Percentiles rank a stretch among this genome's conserved stretches.
Conservation (phyloP, 2,888 invertebrate species). For the Cryptocheilus praepositus region DNA sequence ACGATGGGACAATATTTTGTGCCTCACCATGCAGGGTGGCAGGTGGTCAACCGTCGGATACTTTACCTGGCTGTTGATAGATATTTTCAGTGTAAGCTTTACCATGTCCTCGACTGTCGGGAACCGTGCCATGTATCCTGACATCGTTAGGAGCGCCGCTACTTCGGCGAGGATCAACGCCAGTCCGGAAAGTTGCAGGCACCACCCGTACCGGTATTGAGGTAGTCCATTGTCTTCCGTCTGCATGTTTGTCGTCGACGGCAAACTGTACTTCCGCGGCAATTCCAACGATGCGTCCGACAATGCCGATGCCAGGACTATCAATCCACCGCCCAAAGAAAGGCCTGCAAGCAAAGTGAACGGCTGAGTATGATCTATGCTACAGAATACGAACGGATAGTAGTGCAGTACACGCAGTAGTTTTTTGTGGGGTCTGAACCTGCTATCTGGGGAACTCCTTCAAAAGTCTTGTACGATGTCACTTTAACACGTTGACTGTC, state of each 20-base stretch:
- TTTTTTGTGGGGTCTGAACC: too few relatives aligned
- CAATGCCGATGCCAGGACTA: slow-evolving; percentile 79
- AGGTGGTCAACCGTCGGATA: slow-evolving; percentile 4
- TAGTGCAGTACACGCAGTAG: too few relatives aligned
- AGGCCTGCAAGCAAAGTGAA: slow-evolving; percentile 74
- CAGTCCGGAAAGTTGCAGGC: slow-evolving; percentile 79
- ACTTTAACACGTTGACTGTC: too few relatives aligned
- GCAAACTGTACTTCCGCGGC: slow-evolving; percentile 66
- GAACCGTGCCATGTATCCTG: slow-evolving; percentile 79
- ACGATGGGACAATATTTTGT: too few relatives aligned
- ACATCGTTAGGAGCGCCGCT: slow-evolving; percentile 78
- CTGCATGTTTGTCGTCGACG: slow-evolving; percentile 61
- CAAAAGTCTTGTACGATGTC: too few relatives aligned
- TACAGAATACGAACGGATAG: too few relatives aligned
- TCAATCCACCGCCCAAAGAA: slow-evolving; percentile 79
- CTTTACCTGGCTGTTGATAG: background rate
- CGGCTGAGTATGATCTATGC: too few relatives aligned
- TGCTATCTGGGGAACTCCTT: too few relatives aligned
- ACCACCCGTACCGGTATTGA: slow-evolving; percentile 80
- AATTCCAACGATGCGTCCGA: slow-evolving; percentile 78
- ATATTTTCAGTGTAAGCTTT: slow-evolving; percentile 24
- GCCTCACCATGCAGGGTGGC: background rate
- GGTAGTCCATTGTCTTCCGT: slow-evolving; percentile 69
- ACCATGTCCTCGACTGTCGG: slow-evolving; percentile 81
- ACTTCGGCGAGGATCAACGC: slow-evolving; percentile 79